A percentile compares a stretch with the other conserved stretches of the same genome.
Conservation (phyloP, 2,888 invertebrate genomes). For the Acrocyrtus sp. region DNA sequence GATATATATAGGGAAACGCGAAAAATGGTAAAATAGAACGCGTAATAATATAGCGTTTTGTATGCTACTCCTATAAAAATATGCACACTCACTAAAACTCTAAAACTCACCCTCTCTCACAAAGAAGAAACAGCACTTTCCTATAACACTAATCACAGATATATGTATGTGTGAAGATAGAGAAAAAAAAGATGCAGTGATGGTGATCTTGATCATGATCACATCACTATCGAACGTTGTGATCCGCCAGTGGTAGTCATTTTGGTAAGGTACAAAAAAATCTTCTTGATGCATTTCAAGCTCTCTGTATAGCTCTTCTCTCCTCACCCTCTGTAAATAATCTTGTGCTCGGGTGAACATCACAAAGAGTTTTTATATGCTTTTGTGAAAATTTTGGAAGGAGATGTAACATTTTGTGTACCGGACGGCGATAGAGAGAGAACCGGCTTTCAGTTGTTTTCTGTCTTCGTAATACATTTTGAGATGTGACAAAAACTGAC, state of each 20-base stretch:
- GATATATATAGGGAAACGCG: conserved; percentile 2
- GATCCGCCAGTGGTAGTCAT: conserved; percentile 22
- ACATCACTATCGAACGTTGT: too few relatives aligned
- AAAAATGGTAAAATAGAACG: too few relatives aligned
- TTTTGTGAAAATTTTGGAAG: too few relatives aligned
- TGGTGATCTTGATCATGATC: conserved; percentile 8
- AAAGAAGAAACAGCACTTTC: neutral
- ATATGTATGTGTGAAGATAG: neutral
- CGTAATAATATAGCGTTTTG: too few relatives aligned
- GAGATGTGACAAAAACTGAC: conserved; percentile 47
- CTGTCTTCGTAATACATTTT: conserved; percentile 5
- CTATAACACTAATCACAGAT: neutral
- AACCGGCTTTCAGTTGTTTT: conserved; percentile 25
- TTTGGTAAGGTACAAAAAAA: neutral
- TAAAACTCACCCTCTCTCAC: too few relatives aligned
- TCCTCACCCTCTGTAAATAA: conserved; percentile 35
- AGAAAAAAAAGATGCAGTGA: neutral
- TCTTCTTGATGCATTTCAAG: neutral
- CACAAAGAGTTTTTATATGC: too few relatives aligned
- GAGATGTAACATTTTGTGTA: too few relatives aligned
- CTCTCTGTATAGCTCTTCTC: neutral
- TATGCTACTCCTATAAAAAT: too few relatives aligned
- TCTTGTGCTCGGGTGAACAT: conserved; percentile 45
- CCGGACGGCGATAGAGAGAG: too few relatives aligned
- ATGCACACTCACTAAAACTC: too few relatives aligned